Evolutionary conservation across 2,888 invertebrate species (phyloP), one percentile per base, ranked within the genome.

Genomic region (Gandaritis pyraliata): DNA sequence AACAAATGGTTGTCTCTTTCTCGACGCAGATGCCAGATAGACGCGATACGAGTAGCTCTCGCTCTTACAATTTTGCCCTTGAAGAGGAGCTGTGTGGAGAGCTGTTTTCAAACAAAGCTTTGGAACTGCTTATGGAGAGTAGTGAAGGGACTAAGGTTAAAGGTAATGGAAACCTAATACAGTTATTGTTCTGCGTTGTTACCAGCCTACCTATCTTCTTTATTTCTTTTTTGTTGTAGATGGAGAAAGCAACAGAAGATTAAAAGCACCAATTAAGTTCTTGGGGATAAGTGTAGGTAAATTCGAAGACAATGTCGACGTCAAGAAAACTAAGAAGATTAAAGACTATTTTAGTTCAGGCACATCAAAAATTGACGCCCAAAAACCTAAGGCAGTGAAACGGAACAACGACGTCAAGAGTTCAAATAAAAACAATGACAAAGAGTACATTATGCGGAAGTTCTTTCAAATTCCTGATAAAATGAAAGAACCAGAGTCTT

Each of bases 201-300:
- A 16, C 15, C 13, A 2, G 1, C 8, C 7, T 33, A 33, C 33
- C 10, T 33, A 8, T 2, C 33, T 33, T 10, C 8, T 33, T 33
- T n/a, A 33, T 47, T 67, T 55, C 8, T 33, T n/a, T 38, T 47
- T 67, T 55, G 11, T 89, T 88, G 45, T 73, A 92, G 91, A 85
- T 70, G 79, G 72, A 36, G 90, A 89, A 73, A 49, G 51, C 8
- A 87, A 90, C 54, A 81, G 88, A 71, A 81, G 72, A 70, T 72
- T 92, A 48, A 88, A 83, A 77, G 81, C 95, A 70, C 92, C 94
- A 0, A 93, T 97, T 13, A 94, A 93, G 64, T 95, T 94, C 81
- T 85, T 97, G 15, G 96, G 96, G 0, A 92, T 97, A n/a, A 96
- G 95, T 77, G 96, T 95, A 12, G 95, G 96, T 0, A 96, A 97